A percentile compares a stretch with the other conserved stretches of the same genome.
Conservation (phyloP, 2,113 vertebrate species). For the Pseudorasbora parva region DNA sequence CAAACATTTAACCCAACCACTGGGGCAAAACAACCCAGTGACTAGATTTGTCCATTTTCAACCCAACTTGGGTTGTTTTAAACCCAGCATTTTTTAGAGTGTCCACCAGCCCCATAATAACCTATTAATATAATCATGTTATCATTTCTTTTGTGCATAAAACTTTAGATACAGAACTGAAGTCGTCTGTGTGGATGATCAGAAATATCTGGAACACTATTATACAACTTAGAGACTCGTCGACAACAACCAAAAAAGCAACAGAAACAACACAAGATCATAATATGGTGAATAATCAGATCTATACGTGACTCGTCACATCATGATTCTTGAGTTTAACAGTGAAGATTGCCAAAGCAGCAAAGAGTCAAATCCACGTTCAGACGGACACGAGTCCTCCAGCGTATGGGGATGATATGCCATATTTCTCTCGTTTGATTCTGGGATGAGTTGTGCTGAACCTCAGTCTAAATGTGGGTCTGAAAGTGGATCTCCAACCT, state of each 20-base stretch:
- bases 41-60: no score
- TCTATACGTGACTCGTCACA: slow-evolving; percentile 15
- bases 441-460: slow-evolving; percentile 26
- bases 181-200: slow-evolving; percentile 31
- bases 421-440: not conserved
- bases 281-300: slow-evolving; percentile 36
- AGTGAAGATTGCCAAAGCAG: slow-evolving; percentile 47
- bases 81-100: no score
- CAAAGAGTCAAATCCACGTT: not conserved
- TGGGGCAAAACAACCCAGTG: no score
- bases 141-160: slow-evolving; percentile 47
- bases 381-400: not conserved
- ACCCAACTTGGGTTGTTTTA: no score
- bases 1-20: no score
- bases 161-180: slow-evolving; percentile 44
- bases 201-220: slow-evolving; percentile 46
- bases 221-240: slow-evolving; percentile 43
- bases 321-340: slow-evolving; percentile 33
- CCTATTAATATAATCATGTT: slow-evolving; percentile 38
- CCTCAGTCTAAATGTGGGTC: not conserved
- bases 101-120: slow-evolving; percentile 27
- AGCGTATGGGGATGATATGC: not conserved
- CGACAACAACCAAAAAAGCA: slow-evolving; percentile 31
- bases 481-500: slow-evolving; percentile 5
- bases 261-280: slow-evolving; percentile 27